Evolutionary conservation across 2,797 vertebrate genomes (phyloP).

Genomic region (Cottoperca gobio): DNA sequence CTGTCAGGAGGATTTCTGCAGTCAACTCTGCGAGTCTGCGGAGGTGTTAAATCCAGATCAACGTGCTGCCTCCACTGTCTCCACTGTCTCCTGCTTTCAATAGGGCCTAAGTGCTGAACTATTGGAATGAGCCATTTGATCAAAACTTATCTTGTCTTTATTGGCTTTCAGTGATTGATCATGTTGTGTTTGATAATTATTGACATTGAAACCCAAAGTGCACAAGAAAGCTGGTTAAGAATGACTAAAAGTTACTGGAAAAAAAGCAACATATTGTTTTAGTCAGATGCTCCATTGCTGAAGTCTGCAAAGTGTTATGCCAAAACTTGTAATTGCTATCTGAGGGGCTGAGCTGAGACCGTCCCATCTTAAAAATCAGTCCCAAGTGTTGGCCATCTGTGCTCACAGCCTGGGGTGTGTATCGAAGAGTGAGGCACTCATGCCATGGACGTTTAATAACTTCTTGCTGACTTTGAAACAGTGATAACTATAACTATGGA

Average conservation of each 20-base stretch:
- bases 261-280: constrained; percentile 24
- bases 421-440: constrained; percentile 37
- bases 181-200: neutral
- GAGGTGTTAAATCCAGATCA: constrained; percentile 69
- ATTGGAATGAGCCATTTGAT: neutral
- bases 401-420: constrained; percentile 39
- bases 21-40: constrained; percentile 47
- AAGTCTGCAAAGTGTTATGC: constrained; percentile 17
- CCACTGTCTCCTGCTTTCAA: constrained; percentile 8
- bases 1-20: constrained; percentile 75
- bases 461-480: constrained; percentile 45
- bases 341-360: constrained; percentile 37
- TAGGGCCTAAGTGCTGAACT: neutral
- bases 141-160: neutral
- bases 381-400: constrained; percentile 74
- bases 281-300: constrained; percentile 41
- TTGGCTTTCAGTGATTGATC: constrained; percentile 26
- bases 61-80: constrained; percentile 14
- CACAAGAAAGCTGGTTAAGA: neutral
- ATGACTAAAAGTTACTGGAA: constrained; percentile 23
- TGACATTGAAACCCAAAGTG: neutral
- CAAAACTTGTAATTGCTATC: constrained; percentile 40
- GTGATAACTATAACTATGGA: constrained; percentile 47
- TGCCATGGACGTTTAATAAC: constrained; percentile 51
- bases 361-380: constrained; percentile 52